These are phyloP conservation scores for Sebastes miniatus DNA, from an alignment of 2,797 vertebrate species.

Conservation along the genomic window DNA sequence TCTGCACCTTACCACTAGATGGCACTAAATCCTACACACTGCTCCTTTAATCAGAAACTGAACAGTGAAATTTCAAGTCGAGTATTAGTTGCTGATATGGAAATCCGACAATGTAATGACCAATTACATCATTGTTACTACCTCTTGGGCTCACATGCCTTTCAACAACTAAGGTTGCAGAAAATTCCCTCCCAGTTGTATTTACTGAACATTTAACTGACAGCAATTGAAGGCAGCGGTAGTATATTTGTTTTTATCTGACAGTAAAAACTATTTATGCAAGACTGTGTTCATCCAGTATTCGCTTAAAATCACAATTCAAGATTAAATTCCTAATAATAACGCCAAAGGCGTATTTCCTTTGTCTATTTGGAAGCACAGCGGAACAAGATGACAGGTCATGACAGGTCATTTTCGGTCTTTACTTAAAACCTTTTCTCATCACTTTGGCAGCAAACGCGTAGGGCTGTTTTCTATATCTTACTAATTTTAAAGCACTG, in stretches of 20 bases:
- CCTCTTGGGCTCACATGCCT: not conserved
- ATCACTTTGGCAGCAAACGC: not conserved
- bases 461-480: constrained; percentile 2
- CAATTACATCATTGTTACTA: not conserved
- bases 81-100: not conserved
- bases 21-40: not conserved
- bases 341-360: not conserved
- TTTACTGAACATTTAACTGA: not conserved
- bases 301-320: not conserved
- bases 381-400: not conserved
- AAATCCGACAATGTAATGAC: not conserved
- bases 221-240: not conserved
- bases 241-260: not conserved
- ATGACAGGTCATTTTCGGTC: not conserved
- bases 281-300: not conserved
- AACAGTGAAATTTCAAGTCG: not conserved
- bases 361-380: not conserved
- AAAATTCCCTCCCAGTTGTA: not conserved
- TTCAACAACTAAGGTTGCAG: not conserved
- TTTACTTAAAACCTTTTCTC: not conserved
- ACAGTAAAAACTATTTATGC: not conserved
- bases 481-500: not conserved
- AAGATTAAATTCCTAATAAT: not conserved
- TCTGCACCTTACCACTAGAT: too few species aligned
- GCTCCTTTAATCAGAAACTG: not conserved